Evolutionary conservation across 2,888 invertebrate genomes (phyloP), one percentile per base, ranked within the genome.

Genomic region (Eupithecia inturbata): DNA sequence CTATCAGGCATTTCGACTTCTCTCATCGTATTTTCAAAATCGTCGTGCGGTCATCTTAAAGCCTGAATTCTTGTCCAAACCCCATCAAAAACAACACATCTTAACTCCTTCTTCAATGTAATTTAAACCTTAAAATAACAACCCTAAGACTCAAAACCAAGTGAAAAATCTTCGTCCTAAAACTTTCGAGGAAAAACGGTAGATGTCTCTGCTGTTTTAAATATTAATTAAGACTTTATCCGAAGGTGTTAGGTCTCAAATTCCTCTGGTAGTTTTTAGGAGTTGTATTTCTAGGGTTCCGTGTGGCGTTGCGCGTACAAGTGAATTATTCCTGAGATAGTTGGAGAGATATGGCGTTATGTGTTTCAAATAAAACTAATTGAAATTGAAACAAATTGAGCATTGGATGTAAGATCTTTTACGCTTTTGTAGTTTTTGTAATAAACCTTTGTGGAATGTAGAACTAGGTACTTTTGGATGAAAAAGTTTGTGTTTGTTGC

Each of bases 11-110:
- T 88, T 89, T 86, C 84, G 84, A 89, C 90, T 92, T 92, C 91
- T 85, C 91, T 91, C 90, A 88, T 92, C 90, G 93, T 93, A 93
- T 92, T 92, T 94, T 92, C 89, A 92, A 93, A 93, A 93, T 91
- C 90, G 88, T 87, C 85, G 87, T 90, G 82, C 84, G 85, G 82
- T 82, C 84, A 83, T 83, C 82, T 84, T 82, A 74, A 83, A 83
- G 82, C 80, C 74, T 75, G 79, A 80, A 83, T 82, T 80, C 82
- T 79, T 82, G 70, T 70, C 14, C 70, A 68, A 36, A 49, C 68
- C 74, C 57, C 71, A 45, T 64, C 67, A 57, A 66, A 76, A 77
- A 76, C 66, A 66, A 60, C 69, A 67, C 53, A 79, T 68, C 70
- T 70, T 12, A 19, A 39, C 10, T 16, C 9, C 49, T 5, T 1